Conservation (phyloP, 92 coral and sea anemone genomes). For the Palythoa heliodiscus region DNA sequence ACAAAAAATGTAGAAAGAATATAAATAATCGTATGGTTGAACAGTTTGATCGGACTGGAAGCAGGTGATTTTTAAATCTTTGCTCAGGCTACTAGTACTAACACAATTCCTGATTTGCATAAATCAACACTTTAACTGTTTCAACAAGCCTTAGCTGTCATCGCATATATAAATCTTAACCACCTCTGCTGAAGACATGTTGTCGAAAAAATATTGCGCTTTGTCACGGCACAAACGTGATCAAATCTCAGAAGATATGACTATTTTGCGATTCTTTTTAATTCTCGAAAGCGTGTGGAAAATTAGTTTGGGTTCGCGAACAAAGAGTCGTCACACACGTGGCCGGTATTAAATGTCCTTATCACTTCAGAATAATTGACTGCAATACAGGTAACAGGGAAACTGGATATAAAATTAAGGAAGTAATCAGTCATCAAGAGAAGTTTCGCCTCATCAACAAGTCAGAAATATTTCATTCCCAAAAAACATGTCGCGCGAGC, state of each 20-base stretch:
- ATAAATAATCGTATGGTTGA: background rate
- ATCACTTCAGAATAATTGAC: slow-evolving; percentile 66
- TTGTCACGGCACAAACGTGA: background rate
- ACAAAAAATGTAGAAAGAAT: background rate
- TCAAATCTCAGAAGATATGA: background rate
- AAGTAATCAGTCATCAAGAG: slow-evolving; percentile 45
- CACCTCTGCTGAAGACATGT: slow-evolving; percentile 17
- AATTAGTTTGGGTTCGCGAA: slow-evolving; percentile 56
- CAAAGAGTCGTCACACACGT: slow-evolving; percentile 61
- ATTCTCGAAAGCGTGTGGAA: slow-evolving; percentile 48
- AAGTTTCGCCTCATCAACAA: slow-evolving; percentile 33
- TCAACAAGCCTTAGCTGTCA: slow-evolving; percentile 36
- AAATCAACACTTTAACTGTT: slow-evolving; percentile 48
- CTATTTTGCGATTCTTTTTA: background rate
- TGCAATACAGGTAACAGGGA: slow-evolving; percentile 53
- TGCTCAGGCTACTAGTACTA: background rate
- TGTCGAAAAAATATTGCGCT: slow-evolving; percentile 9
- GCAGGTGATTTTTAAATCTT: slow-evolving; percentile 42
- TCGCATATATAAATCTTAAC: slow-evolving; percentile 29
- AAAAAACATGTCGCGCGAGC: slow-evolving; percentile 25
- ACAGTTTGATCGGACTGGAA: background rate
- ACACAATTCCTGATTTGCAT: slow-evolving; percentile 34
- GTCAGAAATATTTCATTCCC: slow-evolving; percentile 17
- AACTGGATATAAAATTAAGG: slow-evolving; percentile 44
- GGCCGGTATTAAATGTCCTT: slow-evolving; percentile 62